Evolutionary conservation across 2,888 invertebrate genomes (phyloP), one percentile per base, ranked within the genome.

Genomic region (Cistogaster globosa): DNA sequence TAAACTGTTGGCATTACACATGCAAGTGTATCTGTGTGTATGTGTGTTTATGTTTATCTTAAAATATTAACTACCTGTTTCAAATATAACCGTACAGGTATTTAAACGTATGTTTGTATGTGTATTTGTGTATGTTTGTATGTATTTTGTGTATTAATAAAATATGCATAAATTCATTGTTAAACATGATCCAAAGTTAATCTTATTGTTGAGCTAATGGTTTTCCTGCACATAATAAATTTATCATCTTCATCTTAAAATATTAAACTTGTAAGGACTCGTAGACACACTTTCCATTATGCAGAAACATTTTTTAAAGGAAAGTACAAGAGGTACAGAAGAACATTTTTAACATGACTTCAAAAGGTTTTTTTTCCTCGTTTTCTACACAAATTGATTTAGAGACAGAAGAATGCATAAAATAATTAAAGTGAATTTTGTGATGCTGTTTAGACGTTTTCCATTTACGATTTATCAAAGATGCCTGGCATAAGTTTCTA

Each of bases 141-240:
- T 60, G 57, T 48, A 8, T 32, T 14, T 26, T 26, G 36, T 38
- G 38, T 75, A 45, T 62, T 68, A 36, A 79, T 84, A 75, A 80
- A 80, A 80, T 84, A 80, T 84, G 79, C 75, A 84, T 76, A 84
- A 68, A 75, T 69, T 84, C 57, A 79, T 75, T 79, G 79, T 71
- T 71, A 22, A 78, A 71, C 83, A 79, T 75, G 79, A 84, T 69
- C 79, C 83, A 32, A 75, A 79, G 75, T 80, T 76, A 79, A 84
- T 84, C 84, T 76, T 76, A 80, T 84, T 84, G 79, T 84, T 80
- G 80, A 84, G 84, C 80, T 84, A 84, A 84, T 84, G 80, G 84
- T 55, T 75, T 82, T 71, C 55, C 60, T 69, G 42, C 80, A 68
- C 71, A 84, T 84, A 75, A 84, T 63, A 84, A 80, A 84, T 84